A percentile compares a stretch with the other conserved stretches of the same genome.
Evolutionary conservation across 2,113 vertebrate genomes (phyloP).

Genomic region (Halichoerus grypus): DNA sequence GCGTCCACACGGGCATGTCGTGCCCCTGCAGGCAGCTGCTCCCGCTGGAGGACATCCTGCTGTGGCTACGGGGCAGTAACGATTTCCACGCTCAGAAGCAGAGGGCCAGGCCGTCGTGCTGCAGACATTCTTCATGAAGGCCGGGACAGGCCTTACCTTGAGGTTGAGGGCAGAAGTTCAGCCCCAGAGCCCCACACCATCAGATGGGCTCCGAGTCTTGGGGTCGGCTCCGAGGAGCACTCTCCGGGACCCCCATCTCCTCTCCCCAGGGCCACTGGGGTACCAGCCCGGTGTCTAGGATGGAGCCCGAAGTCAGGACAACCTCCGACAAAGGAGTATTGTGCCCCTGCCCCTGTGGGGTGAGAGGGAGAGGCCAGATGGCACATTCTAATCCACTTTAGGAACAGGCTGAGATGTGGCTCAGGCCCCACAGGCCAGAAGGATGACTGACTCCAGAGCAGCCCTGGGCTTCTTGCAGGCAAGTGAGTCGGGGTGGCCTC

Average conservation of each 20-base stretch:
- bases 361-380: neutral
- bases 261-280: neutral
- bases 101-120: neutral
- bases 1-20: neutral
- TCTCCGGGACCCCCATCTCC: neutral
- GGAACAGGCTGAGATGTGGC: neutral
- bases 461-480: neutral
- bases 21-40: neutral
- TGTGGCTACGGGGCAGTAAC: fast-evolving
- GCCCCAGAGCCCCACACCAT: neutral
- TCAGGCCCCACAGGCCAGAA: no score
- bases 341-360: neutral
- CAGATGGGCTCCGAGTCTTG: neutral
- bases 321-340: neutral
- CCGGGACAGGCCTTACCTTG: neutral
- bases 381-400: fast-evolving
- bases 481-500: fast-evolving
- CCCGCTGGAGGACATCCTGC: neutral
- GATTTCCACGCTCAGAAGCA: neutral
- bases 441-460: fast-evolving
- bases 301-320: neutral
- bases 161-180: neutral
- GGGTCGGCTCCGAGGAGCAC: neutral
- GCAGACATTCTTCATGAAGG: neutral
- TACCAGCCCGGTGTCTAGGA: neutral